These are phyloP conservation scores for Adelphocoris suturalis DNA, from an alignment of 2,888 invertebrate species.

Conservation along the genomic window DNA sequence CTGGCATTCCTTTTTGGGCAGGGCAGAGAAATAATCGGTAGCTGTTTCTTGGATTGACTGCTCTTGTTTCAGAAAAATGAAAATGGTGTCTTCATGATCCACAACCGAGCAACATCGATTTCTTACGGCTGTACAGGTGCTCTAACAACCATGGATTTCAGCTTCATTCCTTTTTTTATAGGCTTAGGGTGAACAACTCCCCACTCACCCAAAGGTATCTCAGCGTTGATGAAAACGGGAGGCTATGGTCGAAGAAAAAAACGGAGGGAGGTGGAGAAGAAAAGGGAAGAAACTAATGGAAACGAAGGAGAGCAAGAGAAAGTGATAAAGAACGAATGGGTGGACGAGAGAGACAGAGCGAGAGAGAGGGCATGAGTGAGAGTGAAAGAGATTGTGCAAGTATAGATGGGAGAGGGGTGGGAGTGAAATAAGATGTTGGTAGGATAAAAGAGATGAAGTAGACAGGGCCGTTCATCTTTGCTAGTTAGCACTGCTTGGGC, in stretches of 20 bases:
- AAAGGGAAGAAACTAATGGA: no score
- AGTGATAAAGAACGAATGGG: conserved; percentile 10
- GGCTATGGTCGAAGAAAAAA: neutral
- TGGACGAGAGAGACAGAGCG: neutral
- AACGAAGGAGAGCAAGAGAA: neutral
- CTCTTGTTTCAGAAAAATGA: no score
- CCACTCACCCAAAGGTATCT: neutral
- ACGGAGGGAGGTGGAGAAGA: neutral
- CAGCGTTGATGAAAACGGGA: conserved; percentile 2
- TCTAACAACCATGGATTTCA: no score
- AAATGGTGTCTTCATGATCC: no score
- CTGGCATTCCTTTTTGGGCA: no score
- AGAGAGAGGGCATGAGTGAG: neutral
- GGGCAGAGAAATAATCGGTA: no score
- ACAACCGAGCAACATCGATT: no score
- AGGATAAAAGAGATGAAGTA: conserved; percentile 50
- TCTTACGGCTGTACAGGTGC: no score
- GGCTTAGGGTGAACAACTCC: neutral
- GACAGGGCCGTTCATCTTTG: conserved; percentile 53
- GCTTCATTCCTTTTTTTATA: no score
- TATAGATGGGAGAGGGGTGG: neutral
- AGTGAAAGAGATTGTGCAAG: neutral
- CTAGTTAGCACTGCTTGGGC: conserved; percentile 46
- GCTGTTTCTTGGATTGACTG: no score
- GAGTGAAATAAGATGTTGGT: conserved; percentile 49